Evolutionary conservation across 2,888 invertebrate species (phyloP).

Genomic region (Nomada lathburiana): DNA sequence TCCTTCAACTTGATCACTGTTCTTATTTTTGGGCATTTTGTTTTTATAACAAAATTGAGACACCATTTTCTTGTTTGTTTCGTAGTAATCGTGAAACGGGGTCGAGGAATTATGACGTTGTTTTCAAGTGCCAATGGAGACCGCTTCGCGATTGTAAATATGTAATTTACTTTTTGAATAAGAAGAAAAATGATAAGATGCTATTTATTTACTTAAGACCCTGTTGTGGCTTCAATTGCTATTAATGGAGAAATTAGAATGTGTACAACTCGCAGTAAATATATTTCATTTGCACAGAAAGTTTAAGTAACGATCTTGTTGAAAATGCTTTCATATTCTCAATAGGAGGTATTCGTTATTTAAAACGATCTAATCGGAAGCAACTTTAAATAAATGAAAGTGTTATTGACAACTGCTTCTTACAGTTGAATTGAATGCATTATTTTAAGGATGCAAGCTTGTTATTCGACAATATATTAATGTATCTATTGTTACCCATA

Average conservation of each 20-base stretch:
- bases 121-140: conserved; percentile 58
- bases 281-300: conserved; percentile 18
- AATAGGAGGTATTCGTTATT: neutral
- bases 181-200: conserved; percentile 33
- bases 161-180: conserved; percentile 77
- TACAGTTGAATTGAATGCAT: conserved; percentile 3
- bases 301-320: conserved; percentile 9
- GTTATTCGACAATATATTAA: neutral
- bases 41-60: too few relatives aligned
- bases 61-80: neutral
- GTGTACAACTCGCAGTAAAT: conserved; percentile 6
- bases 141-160: conserved; percentile 77
- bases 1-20: neutral
- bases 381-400: conserved; percentile 4
- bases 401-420: conserved; percentile 16
- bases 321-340: conserved; percentile 15
- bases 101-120: conserved; percentile 50
- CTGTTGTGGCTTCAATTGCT: conserved; percentile 30
- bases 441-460: neutral
- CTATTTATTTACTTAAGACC: conserved; percentile 34
- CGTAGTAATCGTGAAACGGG: conserved; percentile 37
- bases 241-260: conserved; percentile 6
- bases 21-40: neutral
- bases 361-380: neutral
- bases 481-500: conserved; percentile 23